These are phyloP conservation scores for Megaceryle maxima DNA, from an alignment of 2,113 vertebrate genomes.

Conservation along the genomic window DNA sequence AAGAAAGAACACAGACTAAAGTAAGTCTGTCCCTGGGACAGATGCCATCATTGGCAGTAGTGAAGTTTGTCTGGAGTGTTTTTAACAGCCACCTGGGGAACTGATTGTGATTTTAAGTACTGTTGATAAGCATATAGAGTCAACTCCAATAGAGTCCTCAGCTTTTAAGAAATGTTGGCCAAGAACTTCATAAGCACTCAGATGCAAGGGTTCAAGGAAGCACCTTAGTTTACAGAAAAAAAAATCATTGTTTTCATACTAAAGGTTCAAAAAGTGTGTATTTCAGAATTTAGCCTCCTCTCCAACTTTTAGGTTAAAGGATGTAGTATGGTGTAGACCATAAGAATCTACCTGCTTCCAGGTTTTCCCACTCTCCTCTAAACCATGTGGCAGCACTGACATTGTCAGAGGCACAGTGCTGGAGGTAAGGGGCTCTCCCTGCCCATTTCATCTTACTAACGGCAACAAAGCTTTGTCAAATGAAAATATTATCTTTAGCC, in stretches of 20 bases:
- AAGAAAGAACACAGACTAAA: neutral
- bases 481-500: constrained; percentile 54
- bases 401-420: neutral
- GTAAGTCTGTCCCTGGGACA: neutral
- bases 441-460: constrained; percentile 4
- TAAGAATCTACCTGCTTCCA: neutral
- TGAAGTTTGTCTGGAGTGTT: neutral
- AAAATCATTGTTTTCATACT: neutral
- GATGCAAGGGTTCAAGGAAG: neutral
- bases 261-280: neutral
- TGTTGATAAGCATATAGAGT: neutral
- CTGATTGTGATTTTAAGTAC: neutral
- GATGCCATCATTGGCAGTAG: neutral
- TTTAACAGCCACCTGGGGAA: neutral
- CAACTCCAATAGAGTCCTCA: neutral
- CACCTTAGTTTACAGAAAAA: neutral
- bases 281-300: neutral
- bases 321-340: neutral
- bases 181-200: neutral
- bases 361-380: neutral
- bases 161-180: neutral
- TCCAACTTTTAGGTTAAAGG: neutral
- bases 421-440: neutral
- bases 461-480: constrained; percentile 46
- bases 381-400: neutral